These are phyloP conservation scores for Australoheros scitulus DNA, from an alignment of 2,113 vertebrate species.

Conservation along the genomic window DNA sequence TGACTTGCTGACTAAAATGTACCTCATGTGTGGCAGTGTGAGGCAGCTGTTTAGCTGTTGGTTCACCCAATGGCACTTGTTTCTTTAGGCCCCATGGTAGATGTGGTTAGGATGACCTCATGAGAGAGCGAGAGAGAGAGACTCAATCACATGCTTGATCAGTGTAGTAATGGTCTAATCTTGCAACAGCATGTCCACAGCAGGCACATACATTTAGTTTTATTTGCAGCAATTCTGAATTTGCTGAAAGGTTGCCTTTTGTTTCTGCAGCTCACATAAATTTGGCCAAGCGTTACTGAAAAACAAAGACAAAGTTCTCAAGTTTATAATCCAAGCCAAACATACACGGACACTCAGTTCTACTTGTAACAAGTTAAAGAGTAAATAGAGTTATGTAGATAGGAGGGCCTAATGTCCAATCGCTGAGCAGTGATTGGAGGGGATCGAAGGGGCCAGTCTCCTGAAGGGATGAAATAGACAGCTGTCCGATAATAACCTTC, in stretches of 20 bases:
- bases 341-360: not conserved
- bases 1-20: constrained; percentile 1
- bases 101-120: constrained; percentile 39
- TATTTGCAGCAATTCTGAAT: not conserved
- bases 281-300: not conserved
- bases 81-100: constrained; percentile 34
- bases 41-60: constrained; percentile 48
- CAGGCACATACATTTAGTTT: not conserved
- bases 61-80: constrained; percentile 48
- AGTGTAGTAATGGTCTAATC: not conserved
- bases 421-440: constrained; percentile 31
- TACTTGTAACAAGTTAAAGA: not conserved
- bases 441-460: constrained; percentile 1
- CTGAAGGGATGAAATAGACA: constrained; percentile 28
- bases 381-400: not conserved
- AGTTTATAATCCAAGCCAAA: not conserved
- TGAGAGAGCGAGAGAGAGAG: not conserved
- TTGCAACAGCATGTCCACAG: constrained; percentile 1
- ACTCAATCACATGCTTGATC: constrained; percentile 21
- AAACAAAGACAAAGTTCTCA: constrained; percentile 14
- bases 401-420: constrained; percentile 12
- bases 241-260: not conserved
- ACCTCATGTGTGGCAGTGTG: constrained; percentile 16
- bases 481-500: constrained; percentile 53
- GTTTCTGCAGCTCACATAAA: not conserved